Base-by-base conservation (phyloP, 2,888 invertebrate species). In the Agrenia bidenticulata region DNA sequence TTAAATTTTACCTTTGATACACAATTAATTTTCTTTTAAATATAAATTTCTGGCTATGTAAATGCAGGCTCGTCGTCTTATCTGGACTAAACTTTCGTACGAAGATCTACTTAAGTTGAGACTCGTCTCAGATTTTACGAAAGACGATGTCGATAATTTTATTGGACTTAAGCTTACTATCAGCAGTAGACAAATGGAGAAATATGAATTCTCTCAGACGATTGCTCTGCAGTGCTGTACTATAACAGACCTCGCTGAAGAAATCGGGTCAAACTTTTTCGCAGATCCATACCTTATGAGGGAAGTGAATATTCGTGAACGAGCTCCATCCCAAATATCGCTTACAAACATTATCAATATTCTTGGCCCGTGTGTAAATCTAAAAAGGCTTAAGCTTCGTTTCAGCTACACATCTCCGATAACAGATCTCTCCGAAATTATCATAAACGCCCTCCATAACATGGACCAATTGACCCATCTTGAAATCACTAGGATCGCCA, bases 151-250 rank as follows among this genome's bases (percentile, higher is more conserved):
- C 9, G 68, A 68, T 17, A 65, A 42, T 9, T 45, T 51, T 24
- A 60, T 68, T 21, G 68, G 68, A 15, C 51, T 68, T 11, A 59
- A 55, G 37, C 57, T 64, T 4, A 32, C 41, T 19, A 54, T 65
- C 13, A 58, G 53, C 24, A 50, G 26, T 7, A 60, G 63, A 23
- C 51, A 42, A n/a, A 24, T 49, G 0, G 59, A 60, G 23, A 59
- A 62, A 42, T 68, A 49, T 42, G 63, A 65, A 1, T 68, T 68
- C 54, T 64, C 58, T 17, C 62, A 68, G 32, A 45, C 49, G 49
- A 50, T 65, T 26, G 68, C 63, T 24, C 49, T 68, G 23, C 64
- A 62, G 41, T 56, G 59, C 11, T 64, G 65, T 37, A 56, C 45
- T 37, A 65, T 68, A 21, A 65, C 65, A 4, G 60, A 65, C 17